These are phyloP conservation scores for Ichneumon xanthorius DNA, from an alignment of 2,888 invertebrate genomes.

Conservation along the genomic window DNA sequence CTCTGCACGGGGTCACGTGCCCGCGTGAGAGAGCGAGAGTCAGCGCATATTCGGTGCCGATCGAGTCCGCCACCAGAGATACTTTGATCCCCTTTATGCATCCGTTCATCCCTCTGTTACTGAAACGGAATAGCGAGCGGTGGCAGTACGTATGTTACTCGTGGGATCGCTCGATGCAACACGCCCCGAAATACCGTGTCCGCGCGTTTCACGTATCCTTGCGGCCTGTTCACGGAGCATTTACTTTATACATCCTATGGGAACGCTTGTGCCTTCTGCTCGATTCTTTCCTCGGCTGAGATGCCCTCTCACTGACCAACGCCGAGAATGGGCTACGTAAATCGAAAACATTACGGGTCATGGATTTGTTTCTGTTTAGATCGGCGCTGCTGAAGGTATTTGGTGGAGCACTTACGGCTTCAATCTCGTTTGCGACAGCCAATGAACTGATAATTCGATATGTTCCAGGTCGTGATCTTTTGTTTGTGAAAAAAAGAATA, in stretches of 20 bases:
- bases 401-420: too few species aligned
- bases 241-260: conserved; percentile 62
- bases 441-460: too few species aligned
- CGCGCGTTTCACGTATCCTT: conserved; percentile 26
- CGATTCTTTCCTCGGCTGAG: conserved; percentile 30
- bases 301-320: not conserved
- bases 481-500: too few species aligned
- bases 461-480: too few species aligned
- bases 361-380: not conserved
- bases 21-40: conserved; percentile 25
- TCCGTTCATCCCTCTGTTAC: conserved; percentile 62
- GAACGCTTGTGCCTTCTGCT: conserved; percentile 46
- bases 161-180: conserved; percentile 63
- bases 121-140: conserved; percentile 37
- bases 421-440: too few species aligned
- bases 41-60: conserved; percentile 47
- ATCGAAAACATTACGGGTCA: not conserved
- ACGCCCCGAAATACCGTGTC: conserved; percentile 50
- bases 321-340: conserved; percentile 4
- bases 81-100: conserved; percentile 67
- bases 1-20: conserved; percentile 52
- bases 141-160: conserved; percentile 58
- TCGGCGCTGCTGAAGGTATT: too few species aligned
- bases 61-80: conserved; percentile 51
- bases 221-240: conserved; percentile 37